Evolutionary conservation across 2,888 invertebrate genomes (phyloP).

Genomic region (Thymelicus sylvestris): DNA sequence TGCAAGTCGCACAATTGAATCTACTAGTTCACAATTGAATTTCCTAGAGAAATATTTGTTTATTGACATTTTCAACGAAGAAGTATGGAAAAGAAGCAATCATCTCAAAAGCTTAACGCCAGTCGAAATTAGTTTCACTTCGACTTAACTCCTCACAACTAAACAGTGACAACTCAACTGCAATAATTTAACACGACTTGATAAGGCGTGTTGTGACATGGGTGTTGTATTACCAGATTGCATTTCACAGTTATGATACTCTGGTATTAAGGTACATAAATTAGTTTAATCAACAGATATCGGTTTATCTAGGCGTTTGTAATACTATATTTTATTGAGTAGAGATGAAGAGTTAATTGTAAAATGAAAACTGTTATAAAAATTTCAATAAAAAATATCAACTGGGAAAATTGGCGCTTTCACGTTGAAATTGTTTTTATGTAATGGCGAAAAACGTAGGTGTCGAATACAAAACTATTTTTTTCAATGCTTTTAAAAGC

Average conservation of each 20-base stretch:
- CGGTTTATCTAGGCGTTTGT: neutral
- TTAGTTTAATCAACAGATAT: neutral
- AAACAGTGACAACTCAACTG: constrained; percentile 44
- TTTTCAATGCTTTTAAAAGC: too few relatives aligned
- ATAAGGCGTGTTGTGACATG: constrained; percentile 72
- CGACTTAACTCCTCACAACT: constrained; percentile 22
- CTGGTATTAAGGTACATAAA: constrained; percentile 25
- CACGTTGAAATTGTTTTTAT: too few relatives aligned
- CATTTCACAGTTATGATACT: constrained; percentile 48
- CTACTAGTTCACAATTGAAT: neutral
- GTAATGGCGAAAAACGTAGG: too few relatives aligned
- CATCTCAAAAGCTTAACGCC: constrained; percentile 12
- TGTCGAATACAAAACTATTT: too few relatives aligned
- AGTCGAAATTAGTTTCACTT: constrained; percentile 19
- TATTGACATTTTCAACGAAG: neutral
- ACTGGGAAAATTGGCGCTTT: too few relatives aligned
- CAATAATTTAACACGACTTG: constrained; percentile 76
- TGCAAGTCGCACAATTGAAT: neutral
- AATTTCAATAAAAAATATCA: too few relatives aligned
- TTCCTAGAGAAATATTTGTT: neutral
- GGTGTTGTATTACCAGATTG: constrained; percentile 57
- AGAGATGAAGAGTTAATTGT: too few relatives aligned
- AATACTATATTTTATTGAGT: too few relatives aligned
- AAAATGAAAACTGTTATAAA: too few relatives aligned
- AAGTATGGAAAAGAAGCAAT: neutral